phyloP scores from a whole-genome alignment of 2,888 invertebrate genomes.

The Pteria penguin region DNA sequence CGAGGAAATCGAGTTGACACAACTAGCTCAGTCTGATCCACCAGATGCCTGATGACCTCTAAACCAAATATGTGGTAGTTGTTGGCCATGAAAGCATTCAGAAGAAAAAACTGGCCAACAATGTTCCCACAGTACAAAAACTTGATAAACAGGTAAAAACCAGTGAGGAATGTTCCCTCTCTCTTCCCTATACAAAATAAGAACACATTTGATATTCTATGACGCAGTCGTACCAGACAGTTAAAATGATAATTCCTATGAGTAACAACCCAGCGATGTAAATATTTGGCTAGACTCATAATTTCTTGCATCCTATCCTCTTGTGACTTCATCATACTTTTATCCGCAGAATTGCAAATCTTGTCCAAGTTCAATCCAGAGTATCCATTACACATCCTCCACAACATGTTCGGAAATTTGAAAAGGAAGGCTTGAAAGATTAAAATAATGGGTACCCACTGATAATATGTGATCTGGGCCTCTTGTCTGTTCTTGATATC shows the following conservation, averaged over 20 bases:
- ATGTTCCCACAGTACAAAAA: slow-evolving; percentile 56
- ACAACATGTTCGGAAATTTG: slow-evolving; percentile 61
- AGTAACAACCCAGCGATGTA: slow-evolving; percentile 62
- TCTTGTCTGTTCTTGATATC: slow-evolving; percentile 45
- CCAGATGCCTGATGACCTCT: slow-evolving; percentile 55
- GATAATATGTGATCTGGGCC: slow-evolving; percentile 66
- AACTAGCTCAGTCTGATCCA: slow-evolving; percentile 54
- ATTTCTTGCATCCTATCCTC: slow-evolving; percentile 57
- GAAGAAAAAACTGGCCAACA: slow-evolving; percentile 62
- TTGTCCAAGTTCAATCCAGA: slow-evolving; percentile 61
- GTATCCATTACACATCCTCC: slow-evolving; percentile 60
- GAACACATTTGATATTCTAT: slow-evolving; percentile 55
- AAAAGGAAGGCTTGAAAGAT: slow-evolving; percentile 62
- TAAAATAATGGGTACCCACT: slow-evolving; percentile 79
- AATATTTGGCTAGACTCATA: slow-evolving; percentile 56
- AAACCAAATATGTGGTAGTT: slow-evolving; percentile 62
- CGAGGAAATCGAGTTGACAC: slow-evolving; percentile 63
- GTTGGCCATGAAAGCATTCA: slow-evolving; percentile 61
- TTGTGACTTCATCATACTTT: slow-evolving; percentile 51
- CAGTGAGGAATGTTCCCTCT: slow-evolving; percentile 62
- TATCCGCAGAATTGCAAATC: slow-evolving; percentile 53
- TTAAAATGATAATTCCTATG: slow-evolving; percentile 60
- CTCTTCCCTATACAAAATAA: slow-evolving; percentile 58
- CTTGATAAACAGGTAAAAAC: slow-evolving; percentile 62
- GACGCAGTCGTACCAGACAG: slow-evolving; percentile 49